Conservation (phyloP, 2,113 vertebrate species). For the Equus przewalskii region DNA sequence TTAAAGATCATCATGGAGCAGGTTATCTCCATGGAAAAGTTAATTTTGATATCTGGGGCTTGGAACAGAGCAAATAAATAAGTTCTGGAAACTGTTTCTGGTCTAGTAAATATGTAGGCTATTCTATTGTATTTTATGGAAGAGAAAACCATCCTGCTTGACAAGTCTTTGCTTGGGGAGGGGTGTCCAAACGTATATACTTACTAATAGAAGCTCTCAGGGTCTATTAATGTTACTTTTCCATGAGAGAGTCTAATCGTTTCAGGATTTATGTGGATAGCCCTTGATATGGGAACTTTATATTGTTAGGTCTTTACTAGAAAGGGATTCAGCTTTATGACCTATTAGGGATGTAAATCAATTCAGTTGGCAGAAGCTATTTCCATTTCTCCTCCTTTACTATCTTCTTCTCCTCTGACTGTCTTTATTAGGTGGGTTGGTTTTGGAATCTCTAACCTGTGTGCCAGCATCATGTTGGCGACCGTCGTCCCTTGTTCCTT, state of each 20-base stretch:
- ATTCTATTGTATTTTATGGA: neutral
- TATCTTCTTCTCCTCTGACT: neutral
- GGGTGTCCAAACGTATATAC: too few relatives aligned
- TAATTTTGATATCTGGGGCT: conserved; percentile 5
- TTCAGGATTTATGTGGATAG: neutral
- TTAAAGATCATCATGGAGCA: too few relatives aligned
- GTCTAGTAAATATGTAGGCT: neutral
- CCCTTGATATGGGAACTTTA: neutral
- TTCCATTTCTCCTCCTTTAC: neutral
- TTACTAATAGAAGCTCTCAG: neutral
- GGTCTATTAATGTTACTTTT: neutral
- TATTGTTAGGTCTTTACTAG: neutral
- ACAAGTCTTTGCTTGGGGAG: neutral
- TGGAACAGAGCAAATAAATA: neutral
- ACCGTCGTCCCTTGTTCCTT: neutral
- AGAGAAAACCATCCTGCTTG: neutral
- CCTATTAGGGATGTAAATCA: neutral
- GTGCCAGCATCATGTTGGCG: neutral
- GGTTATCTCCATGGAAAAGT: neutral
- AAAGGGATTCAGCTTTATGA: neutral
- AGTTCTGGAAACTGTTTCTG: neutral
- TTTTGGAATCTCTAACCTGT: neutral
- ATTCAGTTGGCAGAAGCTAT: neutral
- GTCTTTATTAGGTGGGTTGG: neutral
- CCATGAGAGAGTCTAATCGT: neutral